phyloP scores from a whole-genome alignment of 2,113 vertebrate species.

The Spermophilus dauricus region DNA sequence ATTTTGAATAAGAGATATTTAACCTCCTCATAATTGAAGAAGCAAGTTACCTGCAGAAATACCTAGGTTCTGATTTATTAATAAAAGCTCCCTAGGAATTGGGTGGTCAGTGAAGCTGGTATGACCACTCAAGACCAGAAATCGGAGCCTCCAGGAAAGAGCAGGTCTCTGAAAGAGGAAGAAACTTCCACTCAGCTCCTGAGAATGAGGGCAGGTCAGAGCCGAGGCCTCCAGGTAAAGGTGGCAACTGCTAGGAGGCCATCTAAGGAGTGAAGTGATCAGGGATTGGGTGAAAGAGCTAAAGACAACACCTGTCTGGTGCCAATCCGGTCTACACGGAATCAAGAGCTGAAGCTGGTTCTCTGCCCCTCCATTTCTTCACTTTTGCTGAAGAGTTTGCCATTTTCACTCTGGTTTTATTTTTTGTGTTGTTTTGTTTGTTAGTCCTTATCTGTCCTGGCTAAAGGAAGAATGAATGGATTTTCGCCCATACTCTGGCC shows the following conservation, averaged over 20 bases:
- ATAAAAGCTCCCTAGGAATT: not conserved
- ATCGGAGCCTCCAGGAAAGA: not conserved
- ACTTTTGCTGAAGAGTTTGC: not conserved
- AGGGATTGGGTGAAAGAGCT: not conserved
- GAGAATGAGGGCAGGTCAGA: not conserved
- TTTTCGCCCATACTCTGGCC: not conserved
- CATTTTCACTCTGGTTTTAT: not conserved
- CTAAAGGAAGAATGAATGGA: constrained; percentile 31
- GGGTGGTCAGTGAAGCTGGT: not conserved
- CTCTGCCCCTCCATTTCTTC: not conserved
- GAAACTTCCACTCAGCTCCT: not conserved
- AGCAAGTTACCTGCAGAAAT: not conserved
- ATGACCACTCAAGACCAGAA: not conserved
- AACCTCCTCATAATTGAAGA: not conserved
- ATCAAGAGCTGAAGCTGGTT: not conserved
- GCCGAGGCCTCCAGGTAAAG: not conserved
- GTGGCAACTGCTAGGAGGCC: not conserved
- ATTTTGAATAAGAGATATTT: not conserved
- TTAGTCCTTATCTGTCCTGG: not conserved
- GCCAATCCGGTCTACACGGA: not conserved
- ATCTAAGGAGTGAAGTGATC: not conserved
- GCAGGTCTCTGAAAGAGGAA: not conserved
- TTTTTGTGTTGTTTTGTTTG: not conserved
- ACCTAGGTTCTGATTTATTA: not conserved
- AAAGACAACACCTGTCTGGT: too few species aligned